Evolutionary conservation across 2,888 invertebrate species (phyloP).

Genomic region (Epiblema foenella): DNA sequence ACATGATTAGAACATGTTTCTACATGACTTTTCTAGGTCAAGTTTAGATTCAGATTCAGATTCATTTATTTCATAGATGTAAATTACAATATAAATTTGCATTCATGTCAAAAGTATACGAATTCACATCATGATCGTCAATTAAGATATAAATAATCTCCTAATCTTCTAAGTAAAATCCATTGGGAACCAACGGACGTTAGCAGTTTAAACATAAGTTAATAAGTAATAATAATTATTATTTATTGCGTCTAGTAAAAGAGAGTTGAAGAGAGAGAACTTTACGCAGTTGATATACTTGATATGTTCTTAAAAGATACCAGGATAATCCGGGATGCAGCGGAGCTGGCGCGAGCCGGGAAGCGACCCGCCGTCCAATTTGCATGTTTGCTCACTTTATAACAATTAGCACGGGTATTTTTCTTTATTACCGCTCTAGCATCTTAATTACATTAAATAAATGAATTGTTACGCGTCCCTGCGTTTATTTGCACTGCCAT

Average conservation of each 20-base stretch:
- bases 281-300: neutral
- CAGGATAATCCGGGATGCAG: neutral
- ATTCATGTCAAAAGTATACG: too few relatives aligned
- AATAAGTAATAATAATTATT: too few relatives aligned
- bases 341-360: neutral
- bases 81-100: too few relatives aligned
- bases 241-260: too few relatives aligned
- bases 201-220: too few relatives aligned
- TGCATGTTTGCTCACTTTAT: constrained; percentile 81
- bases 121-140: too few relatives aligned
- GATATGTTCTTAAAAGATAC: neutral
- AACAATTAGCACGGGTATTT: constrained; percentile 81
- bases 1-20: neutral
- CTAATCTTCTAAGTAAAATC: too few relatives aligned
- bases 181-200: too few relatives aligned
- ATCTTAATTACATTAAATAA: constrained; percentile 69
- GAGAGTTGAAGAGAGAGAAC: neutral
- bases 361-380: constrained; percentile 53
- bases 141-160: too few relatives aligned
- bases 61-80: too few relatives aligned
- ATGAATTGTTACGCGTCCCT: constrained; percentile 56
- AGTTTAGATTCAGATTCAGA: constrained; percentile 3
- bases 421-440: constrained; percentile 75
- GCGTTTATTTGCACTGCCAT: constrained; percentile 30
- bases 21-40: constrained; percentile 13